Base-by-base conservation (phyloP, 2,113 vertebrate species). In the Ptychochromis oligacanthus region DNA sequence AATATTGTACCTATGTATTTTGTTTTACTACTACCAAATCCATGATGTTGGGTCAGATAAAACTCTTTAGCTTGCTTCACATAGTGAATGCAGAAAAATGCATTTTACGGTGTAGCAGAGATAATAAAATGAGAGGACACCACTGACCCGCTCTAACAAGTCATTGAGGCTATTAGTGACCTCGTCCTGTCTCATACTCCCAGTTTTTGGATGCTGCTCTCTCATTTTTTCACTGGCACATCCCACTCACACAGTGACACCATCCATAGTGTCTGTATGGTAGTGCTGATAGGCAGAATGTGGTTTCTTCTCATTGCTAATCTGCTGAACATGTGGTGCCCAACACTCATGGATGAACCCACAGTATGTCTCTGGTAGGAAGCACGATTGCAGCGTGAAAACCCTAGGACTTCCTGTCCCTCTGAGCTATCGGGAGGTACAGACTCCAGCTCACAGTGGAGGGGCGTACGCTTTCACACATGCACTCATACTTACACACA, bases 291-390 rank as follows among this genome's bases (percentile, higher is more conserved):
- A 93, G 77, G 77, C 82, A 76, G 76, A 88, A 67, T 93, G 94
- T 76, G 83, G 91, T 93, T 93, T 88, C 75, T 87, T 75, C 67
- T 82, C 77, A 83, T 58, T 57, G 65, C 86, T 95, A 94, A 95
- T 94, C 93, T 86, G 82, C 67, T 57, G 18, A 77, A 79, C 77
- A 83, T 13, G 56, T 84, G 74, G 72, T 36, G 81, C 46, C 46
- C 79, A 3, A 72, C 67, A 26, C 75, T 84, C 61, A n/a, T 58
- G 52, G 79, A 83, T 83, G 81, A 86, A 88, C 83, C 89, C 72
- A 46, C 82, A 91, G 81, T 61, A 49, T 74, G 83, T 83, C 83
- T 85, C 61, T 67, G 75, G 83, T 77, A 88, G 93, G 93, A 95
- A 93, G 89, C 79, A 55, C 22, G 46, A 93, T 85, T 43, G 78